Evolutionary conservation across 2,888 invertebrate species (phyloP).

Genomic region (Drosophila maculinotata): DNA sequence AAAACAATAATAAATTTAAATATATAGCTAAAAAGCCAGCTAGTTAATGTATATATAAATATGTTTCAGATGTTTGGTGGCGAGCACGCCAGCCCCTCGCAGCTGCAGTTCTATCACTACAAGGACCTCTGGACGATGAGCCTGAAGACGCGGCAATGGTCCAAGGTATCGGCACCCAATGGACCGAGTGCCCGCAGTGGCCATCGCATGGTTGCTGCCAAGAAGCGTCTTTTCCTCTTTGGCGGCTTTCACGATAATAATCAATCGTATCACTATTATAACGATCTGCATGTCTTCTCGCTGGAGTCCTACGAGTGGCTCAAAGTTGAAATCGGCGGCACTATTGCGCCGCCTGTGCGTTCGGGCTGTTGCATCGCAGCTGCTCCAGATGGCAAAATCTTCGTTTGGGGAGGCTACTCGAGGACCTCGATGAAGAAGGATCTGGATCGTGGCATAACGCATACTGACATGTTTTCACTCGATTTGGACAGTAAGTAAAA

Average conservation of each 20-base stretch:
- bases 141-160: slow-evolving; percentile 91
- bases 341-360: slow-evolving; percentile 89
- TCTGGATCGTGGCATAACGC: slow-evolving; percentile 89
- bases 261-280: slow-evolving; percentile 94
- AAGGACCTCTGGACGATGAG: slow-evolving; percentile 95
- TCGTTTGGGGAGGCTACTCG: slow-evolving; percentile 92
- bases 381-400: slow-evolving; percentile 87
- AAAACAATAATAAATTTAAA: too few species aligned
- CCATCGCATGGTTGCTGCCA: slow-evolving; percentile 93
- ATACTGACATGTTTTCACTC: slow-evolving; percentile 90
- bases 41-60: too few species aligned
- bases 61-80: slow-evolving; percentile 90
- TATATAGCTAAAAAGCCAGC: too few species aligned
- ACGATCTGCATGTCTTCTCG: slow-evolving; percentile 93
- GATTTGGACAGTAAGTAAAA: slow-evolving; percentile 85
- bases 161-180: slow-evolving; percentile 89
- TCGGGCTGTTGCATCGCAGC: slow-evolving; percentile 89
- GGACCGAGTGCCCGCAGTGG: slow-evolving; percentile 95
- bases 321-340: slow-evolving; percentile 89
- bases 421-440: slow-evolving; percentile 91
- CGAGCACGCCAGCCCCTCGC: slow-evolving; percentile 95
- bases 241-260: slow-evolving; percentile 97
- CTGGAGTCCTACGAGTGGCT: slow-evolving; percentile 92
- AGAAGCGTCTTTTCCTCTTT: slow-evolving; percentile 93
- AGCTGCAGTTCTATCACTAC: slow-evolving; percentile 97